Percentiles rank a stretch among this genome's conserved stretches.
Evolutionary conservation across 2,888 invertebrate species (phyloP).

Genomic region (Ganaspis brasiliensis): DNA sequence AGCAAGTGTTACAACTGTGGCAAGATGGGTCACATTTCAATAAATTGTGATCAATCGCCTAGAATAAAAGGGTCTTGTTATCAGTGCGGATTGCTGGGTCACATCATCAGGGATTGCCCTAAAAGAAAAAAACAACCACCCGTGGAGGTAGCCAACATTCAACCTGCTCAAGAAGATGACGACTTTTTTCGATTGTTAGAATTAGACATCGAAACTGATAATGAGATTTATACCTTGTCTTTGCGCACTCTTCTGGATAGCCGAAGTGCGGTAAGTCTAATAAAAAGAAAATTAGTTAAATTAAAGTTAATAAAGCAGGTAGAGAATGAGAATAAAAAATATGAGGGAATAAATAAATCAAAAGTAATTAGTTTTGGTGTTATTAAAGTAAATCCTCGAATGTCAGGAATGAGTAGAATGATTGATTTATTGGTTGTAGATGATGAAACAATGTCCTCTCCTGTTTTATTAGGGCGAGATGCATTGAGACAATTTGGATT

Average conservation of each 20-base stretch:
- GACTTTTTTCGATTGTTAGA: too few relatives aligned
- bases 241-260: background rate
- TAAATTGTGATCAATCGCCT: background rate
- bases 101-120: background rate
- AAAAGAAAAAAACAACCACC: too few relatives aligned
- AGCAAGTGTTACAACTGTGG: background rate
- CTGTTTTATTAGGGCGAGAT: constrained; percentile 15
- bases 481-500: constrained; percentile 18
- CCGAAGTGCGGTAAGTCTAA: background rate
- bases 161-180: too few relatives aligned
- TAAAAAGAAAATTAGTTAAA: background rate
- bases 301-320: background rate
- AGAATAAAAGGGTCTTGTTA: background rate
- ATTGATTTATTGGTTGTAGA: background rate
- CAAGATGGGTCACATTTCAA: background rate
- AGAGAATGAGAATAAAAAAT: background rate
- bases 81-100: background rate
- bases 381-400: background rate
- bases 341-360: constrained; percentile 1
- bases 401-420: background rate
- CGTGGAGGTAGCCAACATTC: too few relatives aligned
- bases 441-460: constrained; percentile 12
- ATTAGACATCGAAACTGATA: background rate
- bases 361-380: background rate
- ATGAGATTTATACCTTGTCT: background rate